Conservation (phyloP, 2,888 invertebrate species). For the Mechanitis mazaeus region DNA sequence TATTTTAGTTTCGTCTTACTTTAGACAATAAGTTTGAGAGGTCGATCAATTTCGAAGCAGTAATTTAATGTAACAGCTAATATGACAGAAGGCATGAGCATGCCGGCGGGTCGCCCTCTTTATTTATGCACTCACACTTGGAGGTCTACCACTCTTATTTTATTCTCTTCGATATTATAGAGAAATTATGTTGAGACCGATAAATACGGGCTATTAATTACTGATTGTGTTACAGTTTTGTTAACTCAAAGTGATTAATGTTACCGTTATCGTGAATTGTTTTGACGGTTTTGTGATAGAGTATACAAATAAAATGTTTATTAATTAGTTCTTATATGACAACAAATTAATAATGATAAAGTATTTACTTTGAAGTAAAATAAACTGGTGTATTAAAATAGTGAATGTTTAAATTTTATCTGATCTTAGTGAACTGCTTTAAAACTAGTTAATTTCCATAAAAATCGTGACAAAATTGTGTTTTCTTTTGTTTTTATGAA, state of each 20-base stretch:
- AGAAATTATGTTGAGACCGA: slow-evolving; percentile 64
- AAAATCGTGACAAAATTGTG: slow-evolving; percentile 53
- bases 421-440: slow-evolving; percentile 64
- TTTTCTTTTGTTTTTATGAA: slow-evolving; percentile 23
- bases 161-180: slow-evolving; percentile 67
- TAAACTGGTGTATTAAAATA: neutral
- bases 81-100: slow-evolving; percentile 74
- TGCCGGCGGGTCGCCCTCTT: slow-evolving; percentile 73
- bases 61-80: slow-evolving; percentile 78
- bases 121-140: slow-evolving; percentile 76
- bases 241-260: slow-evolving; percentile 70
- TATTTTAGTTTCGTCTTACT: slow-evolving; percentile 33
- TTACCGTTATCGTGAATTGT: slow-evolving; percentile 6
- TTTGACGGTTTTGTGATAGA: slow-evolving; percentile 5
- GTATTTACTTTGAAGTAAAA: slow-evolving; percentile 11
- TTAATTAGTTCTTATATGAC: neutral
- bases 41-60: slow-evolving; percentile 63
- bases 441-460: slow-evolving; percentile 60
- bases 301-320: neutral
- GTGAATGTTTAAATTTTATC: slow-evolving; percentile 33
- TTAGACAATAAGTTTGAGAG: slow-evolving; percentile 58
- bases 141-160: slow-evolving; percentile 66
- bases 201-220: slow-evolving; percentile 73
- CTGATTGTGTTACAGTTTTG: slow-evolving; percentile 67
- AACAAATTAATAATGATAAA: no score